Percentiles rank a stretch among this genome's conserved stretches.
Evolutionary conservation across 1,140 invertebrate genomes (phyloP).

Genomic region (Pygmarrhopalites habei): DNA sequence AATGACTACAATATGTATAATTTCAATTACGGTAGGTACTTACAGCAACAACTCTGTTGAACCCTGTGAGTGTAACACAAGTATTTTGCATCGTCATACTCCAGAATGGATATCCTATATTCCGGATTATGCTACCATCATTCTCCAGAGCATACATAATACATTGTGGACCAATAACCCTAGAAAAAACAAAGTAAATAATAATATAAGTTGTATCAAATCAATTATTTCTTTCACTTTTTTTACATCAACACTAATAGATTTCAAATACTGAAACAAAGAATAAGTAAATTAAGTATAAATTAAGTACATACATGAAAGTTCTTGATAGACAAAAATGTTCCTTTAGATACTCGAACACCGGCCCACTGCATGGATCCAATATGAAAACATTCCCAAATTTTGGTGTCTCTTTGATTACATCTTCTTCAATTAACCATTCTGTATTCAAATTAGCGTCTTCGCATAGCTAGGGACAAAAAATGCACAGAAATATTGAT

Average conservation of each 20-base stretch:
- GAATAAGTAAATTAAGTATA: too few relatives aligned
- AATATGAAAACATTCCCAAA: conserved; percentile 1
- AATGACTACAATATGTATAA: too few relatives aligned
- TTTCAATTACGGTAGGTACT: too few relatives aligned
- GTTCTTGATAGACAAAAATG: too few relatives aligned
- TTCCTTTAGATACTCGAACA: background rate
- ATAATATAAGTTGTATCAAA: too few relatives aligned
- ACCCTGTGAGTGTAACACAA: conserved; percentile 62
- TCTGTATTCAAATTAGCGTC: background rate
- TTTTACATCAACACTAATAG: too few relatives aligned
- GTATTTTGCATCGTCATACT: conserved; percentile 69
- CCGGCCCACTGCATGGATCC: conserved; percentile 1
- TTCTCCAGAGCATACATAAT: conserved; percentile 62
- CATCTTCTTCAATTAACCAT: background rate
- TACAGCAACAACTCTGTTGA: conserved; percentile 49
- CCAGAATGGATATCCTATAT: too few relatives aligned
- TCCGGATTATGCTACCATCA: conserved; percentile 57
- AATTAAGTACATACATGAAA: too few relatives aligned
- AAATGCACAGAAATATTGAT: background rate
- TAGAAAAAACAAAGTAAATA: too few relatives aligned
- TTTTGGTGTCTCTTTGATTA: background rate
- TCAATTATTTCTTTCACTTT: too few relatives aligned
- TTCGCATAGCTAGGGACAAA: background rate
- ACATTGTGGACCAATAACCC: conserved; percentile 70
- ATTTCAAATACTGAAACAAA: too few relatives aligned